Percentiles rank a stretch among this genome's conserved stretches.
Evolutionary conservation across 2,797 vertebrate species (phyloP).

Genomic region (Rhyacichthys aspro): DNA sequence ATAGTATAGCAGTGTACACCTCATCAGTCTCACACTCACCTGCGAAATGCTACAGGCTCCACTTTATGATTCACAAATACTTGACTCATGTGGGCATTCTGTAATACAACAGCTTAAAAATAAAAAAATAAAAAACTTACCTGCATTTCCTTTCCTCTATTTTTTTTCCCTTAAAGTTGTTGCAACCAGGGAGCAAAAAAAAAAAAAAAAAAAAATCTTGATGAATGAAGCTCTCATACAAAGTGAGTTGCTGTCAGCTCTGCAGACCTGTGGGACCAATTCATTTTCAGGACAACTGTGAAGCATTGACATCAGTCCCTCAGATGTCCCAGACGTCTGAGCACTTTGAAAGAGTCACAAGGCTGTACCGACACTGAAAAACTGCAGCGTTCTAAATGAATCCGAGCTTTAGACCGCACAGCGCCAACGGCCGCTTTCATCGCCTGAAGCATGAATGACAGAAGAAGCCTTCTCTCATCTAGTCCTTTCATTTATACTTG

Average conservation of each 20-base stretch:
- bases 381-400: constrained; percentile 53
- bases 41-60: constrained; percentile 16
- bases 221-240: constrained; percentile 81
- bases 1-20: no score
- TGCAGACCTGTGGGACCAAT: constrained; percentile 68
- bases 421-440: no score
- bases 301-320: constrained; percentile 72
- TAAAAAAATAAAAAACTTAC: constrained; percentile 39
- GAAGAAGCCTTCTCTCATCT: no score
- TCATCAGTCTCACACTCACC: not conserved
- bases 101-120: not conserved
- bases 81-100: constrained; percentile 29
- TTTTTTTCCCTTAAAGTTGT: constrained; percentile 45
- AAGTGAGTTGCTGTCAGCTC: constrained; percentile 79
- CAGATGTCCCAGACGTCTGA: constrained; percentile 67
- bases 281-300: constrained; percentile 72
- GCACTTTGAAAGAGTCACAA: constrained; percentile 58
- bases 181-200: constrained; percentile 51
- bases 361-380: constrained; percentile 48
- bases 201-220: constrained; percentile 71
- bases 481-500: no score
- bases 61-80: constrained; percentile 26
- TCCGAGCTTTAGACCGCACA: constrained; percentile 21
- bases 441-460: no score
- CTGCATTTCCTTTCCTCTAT: constrained; percentile 18